Evolutionary conservation across 2,888 invertebrate species (phyloP).

Genomic region (Dromius quadrimaculatus): DNA sequence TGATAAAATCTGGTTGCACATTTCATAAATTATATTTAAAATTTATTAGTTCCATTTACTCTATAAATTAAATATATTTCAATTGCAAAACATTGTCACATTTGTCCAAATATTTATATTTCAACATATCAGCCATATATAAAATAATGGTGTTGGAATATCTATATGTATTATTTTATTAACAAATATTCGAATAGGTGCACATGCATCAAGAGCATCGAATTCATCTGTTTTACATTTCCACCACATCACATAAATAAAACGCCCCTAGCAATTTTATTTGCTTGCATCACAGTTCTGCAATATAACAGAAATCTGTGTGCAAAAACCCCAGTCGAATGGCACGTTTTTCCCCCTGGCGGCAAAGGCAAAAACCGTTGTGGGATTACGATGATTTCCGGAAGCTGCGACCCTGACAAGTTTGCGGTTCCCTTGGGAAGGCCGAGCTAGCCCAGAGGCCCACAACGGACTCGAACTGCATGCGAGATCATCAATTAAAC

Average conservation of each 20-base stretch:
- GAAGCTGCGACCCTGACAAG: slow-evolving; percentile 41
- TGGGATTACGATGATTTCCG: slow-evolving; percentile 47
- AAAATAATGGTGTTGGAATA: no score
- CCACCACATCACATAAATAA: slow-evolving; percentile 14
- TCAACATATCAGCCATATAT: no score
- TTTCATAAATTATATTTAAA: no score
- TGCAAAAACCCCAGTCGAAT: slow-evolving; percentile 34
- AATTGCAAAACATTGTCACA: no score
- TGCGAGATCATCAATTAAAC: slow-evolving; percentile 32
- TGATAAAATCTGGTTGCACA: no score
- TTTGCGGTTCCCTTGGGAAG: slow-evolving; percentile 41
- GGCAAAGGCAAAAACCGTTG: slow-evolving; percentile 31
- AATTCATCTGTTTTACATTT: slow-evolving; percentile 20
- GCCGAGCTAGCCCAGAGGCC: slow-evolving; percentile 32
- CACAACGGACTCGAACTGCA: slow-evolving; percentile 6
- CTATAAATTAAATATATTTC: no score
- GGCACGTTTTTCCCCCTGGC: slow-evolving; percentile 22
- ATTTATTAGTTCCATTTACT: no score
- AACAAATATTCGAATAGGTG: no score
- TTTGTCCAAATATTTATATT: no score
- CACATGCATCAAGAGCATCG: no score
- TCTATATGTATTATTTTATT: no score
- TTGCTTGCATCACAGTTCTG: slow-evolving; percentile 32
- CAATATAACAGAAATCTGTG: slow-evolving; percentile 39
- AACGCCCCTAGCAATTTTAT: slow-evolving; percentile 26